phyloP scores from a whole-genome alignment of 2,797 vertebrate genomes.

The Todus mexicanus region DNA sequence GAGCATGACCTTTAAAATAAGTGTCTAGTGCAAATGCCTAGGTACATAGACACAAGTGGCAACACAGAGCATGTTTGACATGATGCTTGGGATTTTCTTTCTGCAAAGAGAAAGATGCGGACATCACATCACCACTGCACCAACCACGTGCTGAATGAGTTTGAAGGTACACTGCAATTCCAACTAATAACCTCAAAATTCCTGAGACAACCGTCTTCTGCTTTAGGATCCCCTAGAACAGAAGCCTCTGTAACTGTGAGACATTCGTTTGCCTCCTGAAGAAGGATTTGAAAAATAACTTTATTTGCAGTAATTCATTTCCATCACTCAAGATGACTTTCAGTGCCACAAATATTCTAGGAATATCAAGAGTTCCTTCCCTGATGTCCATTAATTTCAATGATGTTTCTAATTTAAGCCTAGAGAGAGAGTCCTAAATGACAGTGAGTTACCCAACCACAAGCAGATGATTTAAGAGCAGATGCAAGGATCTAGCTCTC shows the following conservation, averaged over 20 bases:
- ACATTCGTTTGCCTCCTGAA: background rate
- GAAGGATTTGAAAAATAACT: background rate
- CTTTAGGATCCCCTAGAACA: background rate
- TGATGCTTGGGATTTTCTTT: background rate
- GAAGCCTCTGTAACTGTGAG: background rate
- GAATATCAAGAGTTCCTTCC: background rate
- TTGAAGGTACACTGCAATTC: background rate
- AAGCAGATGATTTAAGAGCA: constrained; percentile 7
- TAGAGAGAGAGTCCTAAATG: background rate
- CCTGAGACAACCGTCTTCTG: background rate
- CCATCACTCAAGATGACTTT: background rate
- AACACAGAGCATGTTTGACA: background rate
- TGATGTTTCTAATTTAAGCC: background rate
- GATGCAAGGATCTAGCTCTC: background rate
- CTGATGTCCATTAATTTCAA: background rate
- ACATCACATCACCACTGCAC: background rate
- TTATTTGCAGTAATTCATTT: background rate
- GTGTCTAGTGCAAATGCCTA: background rate
- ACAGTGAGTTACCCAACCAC: background rate
- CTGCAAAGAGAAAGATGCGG: background rate
- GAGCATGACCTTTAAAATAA: background rate
- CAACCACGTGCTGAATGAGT: background rate
- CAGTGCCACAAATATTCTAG: background rate
- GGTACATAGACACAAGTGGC: background rate
- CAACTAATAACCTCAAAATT: background rate